Conservation (phyloP, 2,797 vertebrate genomes). For the Gorsachius magnificus region DNA sequence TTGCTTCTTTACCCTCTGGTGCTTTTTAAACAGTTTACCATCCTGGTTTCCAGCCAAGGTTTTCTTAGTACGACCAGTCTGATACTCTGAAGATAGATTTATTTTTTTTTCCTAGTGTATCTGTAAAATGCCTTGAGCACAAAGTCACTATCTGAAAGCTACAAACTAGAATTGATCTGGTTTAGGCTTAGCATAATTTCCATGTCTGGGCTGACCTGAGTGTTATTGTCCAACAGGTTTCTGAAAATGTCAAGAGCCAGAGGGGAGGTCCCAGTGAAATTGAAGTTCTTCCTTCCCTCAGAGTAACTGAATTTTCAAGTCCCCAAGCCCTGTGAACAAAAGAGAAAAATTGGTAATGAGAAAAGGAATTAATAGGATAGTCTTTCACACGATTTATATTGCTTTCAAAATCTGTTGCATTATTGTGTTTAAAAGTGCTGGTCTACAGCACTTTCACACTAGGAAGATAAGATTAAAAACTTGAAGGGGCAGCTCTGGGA, state of each 20-base stretch:
- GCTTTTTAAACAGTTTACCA: conserved; percentile 8
- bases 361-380: conserved; percentile 53
- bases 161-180: conserved; percentile 34
- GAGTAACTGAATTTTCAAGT: conserved; percentile 54
- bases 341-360: conserved; percentile 48
- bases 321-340: conserved; percentile 37
- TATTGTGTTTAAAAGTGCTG: conserved; percentile 58
- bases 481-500: conserved; percentile 46
- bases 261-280: conserved; percentile 38
- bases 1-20: neutral
- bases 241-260: conserved; percentile 61
- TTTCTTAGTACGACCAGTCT: neutral
- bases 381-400: conserved; percentile 39
- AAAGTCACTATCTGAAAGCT: conserved; percentile 25
- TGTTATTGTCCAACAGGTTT: conserved; percentile 28
- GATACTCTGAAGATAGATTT: neutral
- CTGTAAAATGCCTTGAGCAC: conserved; percentile 19
- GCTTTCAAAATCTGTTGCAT: conserved; percentile 55
- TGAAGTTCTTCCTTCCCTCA: neutral
- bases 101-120: neutral
- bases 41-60: neutral
- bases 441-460: conserved; percentile 39
- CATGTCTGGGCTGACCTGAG: neutral
- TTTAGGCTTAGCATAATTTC: conserved; percentile 40
- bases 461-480: conserved; percentile 62